phyloP scores from a whole-genome alignment of 2,888 invertebrate genomes.

The Lasiommata megera region DNA sequence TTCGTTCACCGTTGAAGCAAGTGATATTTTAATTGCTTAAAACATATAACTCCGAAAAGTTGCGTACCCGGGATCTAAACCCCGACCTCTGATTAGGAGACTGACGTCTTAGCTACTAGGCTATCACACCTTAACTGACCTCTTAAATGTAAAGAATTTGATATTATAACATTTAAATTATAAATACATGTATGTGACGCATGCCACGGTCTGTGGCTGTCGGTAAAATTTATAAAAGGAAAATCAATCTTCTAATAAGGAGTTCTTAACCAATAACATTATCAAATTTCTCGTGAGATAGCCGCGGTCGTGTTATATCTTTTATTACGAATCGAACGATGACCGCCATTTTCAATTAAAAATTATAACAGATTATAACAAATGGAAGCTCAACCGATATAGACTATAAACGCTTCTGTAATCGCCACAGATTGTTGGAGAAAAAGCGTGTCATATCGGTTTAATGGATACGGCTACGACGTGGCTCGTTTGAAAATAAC shows the following conservation, averaged over 20 bases:
- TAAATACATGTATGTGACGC: too few species aligned
- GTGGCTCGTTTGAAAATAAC: conserved; percentile 13
- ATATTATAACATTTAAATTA: too few species aligned
- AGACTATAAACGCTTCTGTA: conserved; percentile 64
- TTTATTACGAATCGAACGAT: conserved; percentile 31
- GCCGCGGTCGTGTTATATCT: conserved; percentile 19
- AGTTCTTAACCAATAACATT: conserved; percentile 7
- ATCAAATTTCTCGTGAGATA: conserved; percentile 22
- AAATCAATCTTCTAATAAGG: conserved; percentile 16
- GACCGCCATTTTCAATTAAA: conserved; percentile 37
- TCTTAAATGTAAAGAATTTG: too few species aligned
- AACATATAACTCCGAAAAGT: too few species aligned
- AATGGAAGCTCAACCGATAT: conserved; percentile 56
- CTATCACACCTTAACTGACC: too few species aligned
- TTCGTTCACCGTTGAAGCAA: too few species aligned
- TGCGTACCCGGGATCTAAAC: too few species aligned
- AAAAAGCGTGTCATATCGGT: conserved; percentile 66
- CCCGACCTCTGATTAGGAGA: too few species aligned
- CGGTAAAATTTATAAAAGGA: neutral
- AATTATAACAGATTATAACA: conserved; percentile 39
- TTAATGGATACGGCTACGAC: conserved; percentile 36
- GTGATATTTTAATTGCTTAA: too few species aligned
- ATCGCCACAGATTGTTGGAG: conserved; percentile 58
- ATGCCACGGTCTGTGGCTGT: neutral
- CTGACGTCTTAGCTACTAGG: too few species aligned